These are phyloP conservation scores for Cabera pusaria DNA, from an alignment of 2,888 invertebrate genomes.

Conservation along the genomic window DNA sequence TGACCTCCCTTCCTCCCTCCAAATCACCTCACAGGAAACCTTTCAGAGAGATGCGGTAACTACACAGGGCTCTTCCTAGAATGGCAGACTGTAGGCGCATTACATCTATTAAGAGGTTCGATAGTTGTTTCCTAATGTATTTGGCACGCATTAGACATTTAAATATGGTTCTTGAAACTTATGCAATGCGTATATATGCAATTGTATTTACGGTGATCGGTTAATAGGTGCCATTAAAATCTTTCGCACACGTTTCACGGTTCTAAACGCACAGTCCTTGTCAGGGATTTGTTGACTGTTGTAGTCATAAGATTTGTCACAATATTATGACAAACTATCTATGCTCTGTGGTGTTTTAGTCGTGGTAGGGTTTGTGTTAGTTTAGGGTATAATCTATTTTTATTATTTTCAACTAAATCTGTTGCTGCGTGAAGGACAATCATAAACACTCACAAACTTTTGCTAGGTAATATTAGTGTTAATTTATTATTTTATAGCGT, in stretches of 20 bases:
- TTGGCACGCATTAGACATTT: slow-evolving; percentile 65
- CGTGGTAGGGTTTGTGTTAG: too few species aligned
- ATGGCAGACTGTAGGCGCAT: slow-evolving; percentile 51
- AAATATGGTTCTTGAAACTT: slow-evolving; percentile 72
- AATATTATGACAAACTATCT: too few species aligned
- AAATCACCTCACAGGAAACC: slow-evolving; percentile 10
- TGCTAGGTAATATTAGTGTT: too few species aligned
- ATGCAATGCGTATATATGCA: slow-evolving; percentile 49
- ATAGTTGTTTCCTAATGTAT: slow-evolving; percentile 64
- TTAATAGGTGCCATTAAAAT: slow-evolving; percentile 54
- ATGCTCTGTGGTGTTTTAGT: too few species aligned
- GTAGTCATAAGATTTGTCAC: too few species aligned
- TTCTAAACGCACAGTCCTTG: slow-evolving; percentile 4
- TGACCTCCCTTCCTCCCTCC: slow-evolving; percentile 35
- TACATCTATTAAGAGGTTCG: slow-evolving; percentile 67
- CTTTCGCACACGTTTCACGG: slow-evolving; percentile 33
- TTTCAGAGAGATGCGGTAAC: slow-evolving; percentile 18
- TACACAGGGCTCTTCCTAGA: slow-evolving; percentile 38
- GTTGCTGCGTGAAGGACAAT: too few species aligned
- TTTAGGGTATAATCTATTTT: too few species aligned
- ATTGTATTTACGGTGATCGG: slow-evolving; percentile 35
- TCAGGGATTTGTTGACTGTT: too few species aligned
- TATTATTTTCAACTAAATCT: too few species aligned
- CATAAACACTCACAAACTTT: too few species aligned
- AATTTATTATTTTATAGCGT: too few species aligned